Percentiles rank a stretch among this genome's conserved stretches.
phyloP scores from a whole-genome alignment of 2,888 invertebrate species.

The Eutolmus rufibarbis region DNA sequence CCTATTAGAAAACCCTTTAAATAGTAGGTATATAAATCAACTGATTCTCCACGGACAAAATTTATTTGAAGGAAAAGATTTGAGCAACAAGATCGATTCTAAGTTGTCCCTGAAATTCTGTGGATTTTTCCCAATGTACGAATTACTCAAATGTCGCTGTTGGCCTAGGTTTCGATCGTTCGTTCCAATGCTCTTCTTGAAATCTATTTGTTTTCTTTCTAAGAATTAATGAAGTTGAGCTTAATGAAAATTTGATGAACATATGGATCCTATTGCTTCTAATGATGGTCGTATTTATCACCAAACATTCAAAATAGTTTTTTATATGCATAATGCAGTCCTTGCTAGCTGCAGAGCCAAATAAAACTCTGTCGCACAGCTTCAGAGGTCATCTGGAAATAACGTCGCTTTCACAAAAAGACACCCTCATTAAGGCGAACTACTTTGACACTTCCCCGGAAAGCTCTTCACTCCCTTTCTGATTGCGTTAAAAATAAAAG shows the following conservation, averaged over 20 bases:
- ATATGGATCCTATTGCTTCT: neutral
- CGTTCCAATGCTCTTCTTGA: no score
- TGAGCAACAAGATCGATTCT: constrained; percentile 23
- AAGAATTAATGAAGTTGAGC: neutral
- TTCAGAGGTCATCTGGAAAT: neutral
- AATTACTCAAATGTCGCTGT: constrained; percentile 23
- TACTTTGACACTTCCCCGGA: neutral
- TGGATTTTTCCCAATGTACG: constrained; percentile 5
- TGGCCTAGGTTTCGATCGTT: constrained; percentile 21
- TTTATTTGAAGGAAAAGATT: constrained; percentile 40
- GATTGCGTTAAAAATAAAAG: neutral
- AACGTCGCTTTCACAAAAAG: neutral
- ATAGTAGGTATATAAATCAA: constrained; percentile 47
- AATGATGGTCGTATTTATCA: neutral
- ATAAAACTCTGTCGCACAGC: neutral
- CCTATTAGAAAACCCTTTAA: no score
- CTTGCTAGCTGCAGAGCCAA: neutral
- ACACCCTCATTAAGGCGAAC: neutral
- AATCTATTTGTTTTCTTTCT: neutral
- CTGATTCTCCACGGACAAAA: constrained; percentile 42
- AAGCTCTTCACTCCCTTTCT: neutral
- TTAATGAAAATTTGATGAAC: neutral
- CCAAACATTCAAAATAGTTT: no score
- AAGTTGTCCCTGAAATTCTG: constrained; percentile 15
- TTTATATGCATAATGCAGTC: no score